A percentile compares a stretch with the other conserved stretches of the same genome.
Conservation (phyloP, 2,888 invertebrate genomes). For the Copidosoma aretas region DNA sequence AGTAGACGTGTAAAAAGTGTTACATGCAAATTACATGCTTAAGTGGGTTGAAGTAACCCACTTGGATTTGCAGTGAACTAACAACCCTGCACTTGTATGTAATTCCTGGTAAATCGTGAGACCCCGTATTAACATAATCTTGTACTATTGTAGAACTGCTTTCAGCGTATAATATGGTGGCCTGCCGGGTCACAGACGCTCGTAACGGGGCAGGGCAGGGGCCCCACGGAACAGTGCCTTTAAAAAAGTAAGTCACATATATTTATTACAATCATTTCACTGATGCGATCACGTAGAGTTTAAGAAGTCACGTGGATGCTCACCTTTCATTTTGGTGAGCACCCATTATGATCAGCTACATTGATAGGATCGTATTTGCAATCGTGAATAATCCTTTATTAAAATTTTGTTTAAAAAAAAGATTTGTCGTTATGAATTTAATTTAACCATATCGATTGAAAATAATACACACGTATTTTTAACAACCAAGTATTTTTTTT, state of each 20-base stretch:
- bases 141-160: slow-evolving; percentile 65
- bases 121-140: slow-evolving; percentile 52
- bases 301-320: neutral
- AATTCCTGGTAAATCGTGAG: slow-evolving; percentile 13
- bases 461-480: no score
- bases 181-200: slow-evolving; percentile 93
- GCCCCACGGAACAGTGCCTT: slow-evolving; percentile 92
- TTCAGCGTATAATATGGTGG: slow-evolving; percentile 98
- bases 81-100: neutral
- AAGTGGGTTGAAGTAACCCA: no score
- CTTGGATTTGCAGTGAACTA: no score
- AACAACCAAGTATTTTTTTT: no score
- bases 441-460: no score
- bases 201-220: slow-evolving; percentile 80
- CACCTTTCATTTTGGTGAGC: neutral
- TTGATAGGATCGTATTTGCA: slow-evolving; percentile 48
- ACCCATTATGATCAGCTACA: slow-evolving; percentile 28
- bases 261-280: neutral
- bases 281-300: neutral
- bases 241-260: slow-evolving; percentile 87
- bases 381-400: slow-evolving; percentile 3
- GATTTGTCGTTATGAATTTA: no score
- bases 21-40: no score
- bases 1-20: no score
- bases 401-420: neutral